Evolutionary conservation across 2,888 invertebrate genomes (phyloP), one percentile per base, ranked within the genome.

Genomic region (Athalia cordata): DNA sequence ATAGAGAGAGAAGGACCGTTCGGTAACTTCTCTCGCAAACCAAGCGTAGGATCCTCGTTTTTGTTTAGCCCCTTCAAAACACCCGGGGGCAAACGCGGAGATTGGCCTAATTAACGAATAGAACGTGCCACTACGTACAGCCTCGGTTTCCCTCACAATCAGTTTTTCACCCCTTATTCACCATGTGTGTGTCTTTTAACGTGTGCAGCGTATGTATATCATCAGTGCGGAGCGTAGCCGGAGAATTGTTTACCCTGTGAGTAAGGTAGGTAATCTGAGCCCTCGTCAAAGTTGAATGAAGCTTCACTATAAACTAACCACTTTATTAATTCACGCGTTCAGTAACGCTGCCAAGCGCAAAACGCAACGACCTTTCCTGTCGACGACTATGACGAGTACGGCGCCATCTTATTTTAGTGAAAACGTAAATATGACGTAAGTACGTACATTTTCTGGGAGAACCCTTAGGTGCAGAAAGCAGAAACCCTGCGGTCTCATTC

Each of bases 81-180:
- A 61, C 72, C 72, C 61, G 8, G 72, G 59, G 72, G 72, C 59
- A 61, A 11, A 72, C 59, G 72, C 61, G 59, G 61, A 47, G 81
- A 84, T 86, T 82, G 85, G 82, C 81, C 83, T 84, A 86, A 86
- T 86, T 86, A 86, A 85, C 84, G 83, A 84, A 83, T 77, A 74
- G 80, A 82, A 85, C 84, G 84, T 84, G 85, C 77, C 47, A 9
- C 47, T n/a, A 43, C 45, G 55, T 59, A 59, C 43, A 13, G 29
- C 57, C 77, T 45, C 49, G 29, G 13, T 45, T 67, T 77, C 50
- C 47, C n/a, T 47, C 49, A 43, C 55, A 7, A 9, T 47, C 5
- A 29, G 6, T 55, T 15, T 59, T 13, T 29, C 49, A 45, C 49
- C n/a, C 52, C 45, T 15, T 45, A n/a, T 8, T 45, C 45, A 47